A percentile compares a stretch with the other conserved stretches of the same genome.
Evolutionary conservation across 1,140 invertebrate species (phyloP).

Genomic region (Zeugodacus cucurbitae): DNA sequence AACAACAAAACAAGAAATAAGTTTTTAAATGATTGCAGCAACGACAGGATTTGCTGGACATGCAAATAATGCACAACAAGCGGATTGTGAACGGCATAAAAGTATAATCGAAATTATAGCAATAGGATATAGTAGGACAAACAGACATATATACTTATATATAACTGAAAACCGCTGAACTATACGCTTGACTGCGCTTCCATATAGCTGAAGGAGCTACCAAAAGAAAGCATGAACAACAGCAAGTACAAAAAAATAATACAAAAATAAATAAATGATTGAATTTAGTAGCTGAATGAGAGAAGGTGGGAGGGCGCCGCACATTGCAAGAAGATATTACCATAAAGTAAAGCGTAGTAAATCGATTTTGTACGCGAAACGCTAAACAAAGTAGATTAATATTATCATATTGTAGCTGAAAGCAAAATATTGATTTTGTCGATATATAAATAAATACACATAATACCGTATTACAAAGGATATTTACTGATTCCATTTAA

Average conservation of each 20-base stretch:
- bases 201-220: background rate
- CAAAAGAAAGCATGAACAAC: background rate
- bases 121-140: background rate
- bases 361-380: constrained; percentile 26
- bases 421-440: constrained; percentile 21
- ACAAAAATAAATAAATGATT: background rate
- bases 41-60: constrained; percentile 21
- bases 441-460: background rate
- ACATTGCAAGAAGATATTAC: background rate
- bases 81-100: constrained; percentile 20
- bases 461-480: background rate
- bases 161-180: background rate
- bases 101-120: constrained; percentile 37
- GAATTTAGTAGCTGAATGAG: background rate
- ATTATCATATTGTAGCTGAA: constrained; percentile 28
- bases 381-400: constrained; percentile 24
- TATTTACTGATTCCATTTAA: background rate
- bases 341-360: background rate
- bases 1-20: background rate
- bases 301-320: background rate
- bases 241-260: background rate
- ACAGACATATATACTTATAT: background rate
- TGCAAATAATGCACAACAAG: constrained; percentile 31
- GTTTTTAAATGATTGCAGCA: background rate
- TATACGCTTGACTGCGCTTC: background rate